Base-by-base conservation (phyloP, 2,888 invertebrate genomes). In the Xestia ashworthii region DNA sequence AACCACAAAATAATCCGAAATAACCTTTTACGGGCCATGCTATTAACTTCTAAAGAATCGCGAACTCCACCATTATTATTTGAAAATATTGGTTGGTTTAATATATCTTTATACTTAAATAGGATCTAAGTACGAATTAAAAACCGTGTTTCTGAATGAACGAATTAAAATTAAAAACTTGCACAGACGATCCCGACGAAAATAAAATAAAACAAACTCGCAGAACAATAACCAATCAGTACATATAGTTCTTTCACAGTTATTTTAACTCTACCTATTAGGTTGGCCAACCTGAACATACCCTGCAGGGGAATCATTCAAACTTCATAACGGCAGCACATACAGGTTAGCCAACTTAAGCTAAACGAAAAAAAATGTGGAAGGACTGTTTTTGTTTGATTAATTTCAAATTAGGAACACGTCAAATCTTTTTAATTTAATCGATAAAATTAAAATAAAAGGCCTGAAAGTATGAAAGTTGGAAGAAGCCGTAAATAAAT, bases 401-500 rank as follows among this genome's bases (percentile, higher is more conserved):
- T n/a, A 53, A 60, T 77, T 78, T 55, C n/a, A 65, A 74, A 69
- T 67, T 55, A 46, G 9, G 11, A 58, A 73, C 74, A 78, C 60
- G 55, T 62, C 62, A 69, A 78, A 78, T 82, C 62, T 73, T 73
- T 80, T 83, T 84, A 71, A 69, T 77, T 76, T 82, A 9, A 3
- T 14, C 78, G 32, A 81, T 62, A 66, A 74, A 80, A 84, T 88
- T 80, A 89, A 85, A 85, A 85, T 86, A 83, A 88, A 81, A 72
- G 75, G 75, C 46, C 41, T 53, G 38, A 65, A 71, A 78, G 82
- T 80, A 74, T 81, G 82, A 88, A 90, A 91, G 83, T 90, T 90
- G 58, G 65, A 62, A 82, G 75, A 82, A 65, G 74, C 74, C 67
- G n/a, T 69, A 74, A n/a, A n/a, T n/a, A n/a, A n/a, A n/a, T n/a